phyloP scores from a whole-genome alignment of 1,140 invertebrate genomes.

The Brachystomella parvula region DNA sequence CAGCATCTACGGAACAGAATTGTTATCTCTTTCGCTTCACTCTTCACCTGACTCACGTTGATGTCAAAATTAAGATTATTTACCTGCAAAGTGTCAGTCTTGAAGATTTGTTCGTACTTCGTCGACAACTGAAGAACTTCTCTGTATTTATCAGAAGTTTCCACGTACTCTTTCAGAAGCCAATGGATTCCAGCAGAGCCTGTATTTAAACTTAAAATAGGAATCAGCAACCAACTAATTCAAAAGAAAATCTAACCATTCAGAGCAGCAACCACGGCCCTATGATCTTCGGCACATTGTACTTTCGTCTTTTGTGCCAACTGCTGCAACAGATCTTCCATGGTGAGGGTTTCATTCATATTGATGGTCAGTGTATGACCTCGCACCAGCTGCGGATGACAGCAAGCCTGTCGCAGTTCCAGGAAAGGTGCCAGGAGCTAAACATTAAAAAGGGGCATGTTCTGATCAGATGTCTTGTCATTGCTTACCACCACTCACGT shows the following conservation, averaged over 20 bases:
- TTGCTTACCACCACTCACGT: slow-evolving; percentile 39
- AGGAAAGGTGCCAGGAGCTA: slow-evolving; percentile 55
- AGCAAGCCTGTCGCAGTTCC: slow-evolving; percentile 61
- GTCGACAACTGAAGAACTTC: slow-evolving; percentile 51
- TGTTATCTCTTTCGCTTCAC: no score
- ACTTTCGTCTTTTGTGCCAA: slow-evolving; percentile 56
- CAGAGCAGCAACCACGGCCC: slow-evolving; percentile 54
- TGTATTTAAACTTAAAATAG: slow-evolving; percentile 30
- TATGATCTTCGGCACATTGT: slow-evolving; percentile 58
- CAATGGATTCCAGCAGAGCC: slow-evolving; percentile 55
- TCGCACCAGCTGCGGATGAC: slow-evolving; percentile 58
- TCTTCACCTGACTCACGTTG: no score
- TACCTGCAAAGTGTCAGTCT: slow-evolving; percentile 52
- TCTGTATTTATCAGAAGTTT: slow-evolving; percentile 56
- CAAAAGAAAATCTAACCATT: no score
- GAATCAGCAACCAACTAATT: slow-evolving; percentile 15
- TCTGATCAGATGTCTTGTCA: not conserved
- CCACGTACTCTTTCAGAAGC: slow-evolving; percentile 48
- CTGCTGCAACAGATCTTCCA: slow-evolving; percentile 59
- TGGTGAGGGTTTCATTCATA: slow-evolving; percentile 53
- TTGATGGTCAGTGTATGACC: slow-evolving; percentile 52
- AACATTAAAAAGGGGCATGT: not conserved
- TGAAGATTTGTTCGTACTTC: slow-evolving; percentile 48
- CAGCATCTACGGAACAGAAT: slow-evolving; percentile 47
- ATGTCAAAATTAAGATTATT: not conserved